Evolutionary conservation across 2,888 invertebrate genomes (phyloP).

Genomic region (Globia sparganii): DNA sequence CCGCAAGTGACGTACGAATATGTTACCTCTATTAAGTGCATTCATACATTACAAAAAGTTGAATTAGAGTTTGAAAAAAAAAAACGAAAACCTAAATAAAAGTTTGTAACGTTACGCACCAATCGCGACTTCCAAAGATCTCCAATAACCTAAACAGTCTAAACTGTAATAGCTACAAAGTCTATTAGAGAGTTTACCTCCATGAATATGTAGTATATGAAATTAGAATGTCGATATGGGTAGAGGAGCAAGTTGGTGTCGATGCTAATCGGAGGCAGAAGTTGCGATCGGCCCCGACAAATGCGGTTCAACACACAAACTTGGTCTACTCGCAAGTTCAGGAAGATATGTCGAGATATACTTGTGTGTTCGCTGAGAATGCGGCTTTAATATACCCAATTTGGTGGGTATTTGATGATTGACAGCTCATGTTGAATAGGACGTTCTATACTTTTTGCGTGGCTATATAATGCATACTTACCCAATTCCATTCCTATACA

Average conservation of each 20-base stretch:
- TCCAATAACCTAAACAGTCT: background rate
- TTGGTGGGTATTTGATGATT: background rate
- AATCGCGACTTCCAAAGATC: background rate
- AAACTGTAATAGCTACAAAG: slow-evolving; percentile 13
- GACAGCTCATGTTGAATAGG: background rate
- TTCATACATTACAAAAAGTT: background rate
- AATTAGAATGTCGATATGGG: slow-evolving; percentile 65
- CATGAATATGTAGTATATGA: slow-evolving; percentile 57
- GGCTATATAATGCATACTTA: background rate
- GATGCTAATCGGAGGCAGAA: slow-evolving; percentile 81
- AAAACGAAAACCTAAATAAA: background rate
- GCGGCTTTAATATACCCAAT: slow-evolving; percentile 36
- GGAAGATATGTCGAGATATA: slow-evolving; percentile 30
- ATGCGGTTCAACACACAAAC: slow-evolving; percentile 86
- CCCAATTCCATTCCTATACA: background rate
- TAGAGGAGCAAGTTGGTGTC: slow-evolving; percentile 78
- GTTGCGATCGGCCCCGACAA: slow-evolving; percentile 81
- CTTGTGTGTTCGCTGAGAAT: slow-evolving; percentile 33
- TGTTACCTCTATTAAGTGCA: background rate
- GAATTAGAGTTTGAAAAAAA: background rate
- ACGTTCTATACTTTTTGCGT: background rate
- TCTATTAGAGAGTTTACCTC: slow-evolving; percentile 20
- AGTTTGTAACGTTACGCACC: background rate
- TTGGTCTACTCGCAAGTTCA: slow-evolving; percentile 72
- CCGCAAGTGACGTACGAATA: background rate